Conservation (phyloP, 1,140 invertebrate species). For the Bilobella aurantiaca region DNA sequence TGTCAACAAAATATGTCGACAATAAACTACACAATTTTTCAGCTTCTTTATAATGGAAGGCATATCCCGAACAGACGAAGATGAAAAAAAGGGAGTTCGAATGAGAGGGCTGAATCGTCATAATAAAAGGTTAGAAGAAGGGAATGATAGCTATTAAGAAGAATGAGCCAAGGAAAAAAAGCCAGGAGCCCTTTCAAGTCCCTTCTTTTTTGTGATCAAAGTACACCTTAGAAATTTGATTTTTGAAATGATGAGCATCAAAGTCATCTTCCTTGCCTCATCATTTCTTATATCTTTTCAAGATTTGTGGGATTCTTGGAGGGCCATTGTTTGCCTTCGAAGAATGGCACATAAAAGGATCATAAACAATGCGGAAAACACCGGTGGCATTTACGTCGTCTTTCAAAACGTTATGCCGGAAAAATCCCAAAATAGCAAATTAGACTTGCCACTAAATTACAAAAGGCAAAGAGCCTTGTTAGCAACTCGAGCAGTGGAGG, state of each 20-base stretch:
- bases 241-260: background rate
- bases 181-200: background rate
- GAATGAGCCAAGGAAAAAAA: background rate
- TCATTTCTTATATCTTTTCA: background rate
- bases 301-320: background rate
- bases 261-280: conserved; percentile 3
- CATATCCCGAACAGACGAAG: background rate
- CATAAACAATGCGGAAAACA: background rate
- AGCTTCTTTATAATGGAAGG: background rate
- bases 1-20: conserved; percentile 7
- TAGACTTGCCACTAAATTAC: too few species aligned
- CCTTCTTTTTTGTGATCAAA: background rate
- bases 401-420: background rate
- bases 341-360: conserved; percentile 4
- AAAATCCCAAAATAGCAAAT: background rate
- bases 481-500: too few species aligned
- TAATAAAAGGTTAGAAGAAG: conserved; percentile 5
- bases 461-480: too few species aligned
- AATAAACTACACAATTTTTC: background rate
- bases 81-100: too few species aligned
- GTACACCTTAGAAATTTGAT: background rate
- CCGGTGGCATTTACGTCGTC: background rate
- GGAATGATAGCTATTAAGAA: conserved; percentile 5
- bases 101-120: conserved; percentile 1
- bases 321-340: background rate